Percentiles rank a stretch among this genome's conserved stretches.
Conservation (phyloP, 2,113 vertebrate species). For the Amblyopsis rosae region DNA sequence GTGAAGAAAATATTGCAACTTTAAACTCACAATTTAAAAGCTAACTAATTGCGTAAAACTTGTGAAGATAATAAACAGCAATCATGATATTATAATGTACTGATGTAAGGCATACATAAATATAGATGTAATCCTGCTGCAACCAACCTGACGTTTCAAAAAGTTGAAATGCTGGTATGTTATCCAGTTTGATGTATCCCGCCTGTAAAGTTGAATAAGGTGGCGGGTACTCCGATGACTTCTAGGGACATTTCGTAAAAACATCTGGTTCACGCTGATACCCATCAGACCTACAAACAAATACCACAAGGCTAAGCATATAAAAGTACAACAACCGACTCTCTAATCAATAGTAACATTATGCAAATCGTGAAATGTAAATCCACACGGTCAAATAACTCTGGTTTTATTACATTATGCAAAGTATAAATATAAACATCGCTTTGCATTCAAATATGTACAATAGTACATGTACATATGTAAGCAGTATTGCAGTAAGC, state of each 20-base stretch:
- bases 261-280: conserved; percentile 66
- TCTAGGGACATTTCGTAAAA: conserved; percentile 58
- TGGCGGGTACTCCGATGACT: conserved; percentile 55
- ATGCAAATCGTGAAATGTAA: too few relatives aligned
- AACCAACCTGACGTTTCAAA: conserved; percentile 85
- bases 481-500: not conserved
- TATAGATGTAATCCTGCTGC: not conserved
- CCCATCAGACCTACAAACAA: conserved; percentile 72
- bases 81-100: not conserved
- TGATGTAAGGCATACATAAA: not conserved
- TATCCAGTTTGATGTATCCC: conserved; percentile 65
- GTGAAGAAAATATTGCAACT: too few relatives aligned
- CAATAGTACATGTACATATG: too few relatives aligned
- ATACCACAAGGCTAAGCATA: not conserved
- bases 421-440: too few relatives aligned
- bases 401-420: too few relatives aligned
- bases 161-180: conserved; percentile 87
- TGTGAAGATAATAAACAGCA: not conserved
- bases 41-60: too few relatives aligned
- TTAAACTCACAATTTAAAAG: too few relatives aligned
- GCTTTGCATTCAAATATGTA: not conserved
- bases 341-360: not conserved
- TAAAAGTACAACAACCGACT: not conserved
- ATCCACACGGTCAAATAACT: too few relatives aligned
- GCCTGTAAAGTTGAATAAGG: conserved; percentile 70